Conservation (phyloP, 2,113 vertebrate species). For the Nothocercus nigrocapillus region DNA sequence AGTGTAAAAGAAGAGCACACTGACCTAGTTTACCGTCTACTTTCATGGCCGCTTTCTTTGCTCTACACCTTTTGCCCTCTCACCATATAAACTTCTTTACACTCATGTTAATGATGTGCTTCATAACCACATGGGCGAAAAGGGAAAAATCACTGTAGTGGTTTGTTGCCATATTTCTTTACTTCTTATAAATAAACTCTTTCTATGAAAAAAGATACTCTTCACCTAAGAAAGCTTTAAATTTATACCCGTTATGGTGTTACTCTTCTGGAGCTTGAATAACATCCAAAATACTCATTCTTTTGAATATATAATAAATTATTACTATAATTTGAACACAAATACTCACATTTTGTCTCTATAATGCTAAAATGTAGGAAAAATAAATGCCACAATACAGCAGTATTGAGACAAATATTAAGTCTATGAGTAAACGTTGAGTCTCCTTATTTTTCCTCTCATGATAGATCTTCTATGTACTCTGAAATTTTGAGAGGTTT, state of each 20-base stretch:
- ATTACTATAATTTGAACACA: conserved; percentile 1
- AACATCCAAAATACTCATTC: conserved; percentile 8
- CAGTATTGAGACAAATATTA: conserved; percentile 5
- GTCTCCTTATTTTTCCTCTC: background rate
- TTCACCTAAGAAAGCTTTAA: background rate
- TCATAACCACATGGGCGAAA: background rate
- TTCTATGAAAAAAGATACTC: background rate
- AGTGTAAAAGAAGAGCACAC: background rate
- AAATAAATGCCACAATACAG: conserved; percentile 15
- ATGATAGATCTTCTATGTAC: background rate
- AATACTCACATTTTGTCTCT: conserved; percentile 27
- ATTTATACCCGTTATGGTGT: background rate
- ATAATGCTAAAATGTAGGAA: background rate
- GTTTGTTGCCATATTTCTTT: background rate
- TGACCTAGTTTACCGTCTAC: background rate
- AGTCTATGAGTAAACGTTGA: background rate
- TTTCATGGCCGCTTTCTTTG: background rate
- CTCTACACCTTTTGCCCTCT: background rate
- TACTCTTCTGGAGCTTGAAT: background rate
- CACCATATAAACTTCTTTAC: background rate
- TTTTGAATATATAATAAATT: conserved; percentile 37
- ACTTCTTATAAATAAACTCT: conserved; percentile 10
- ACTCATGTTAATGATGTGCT: background rate
- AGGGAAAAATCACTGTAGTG: conserved; percentile 4
- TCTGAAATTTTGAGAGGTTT: background rate